Evolutionary conservation across 64 coral and sea anemone species (phyloP).

Genomic region (Pocillopora verrucosa): DNA sequence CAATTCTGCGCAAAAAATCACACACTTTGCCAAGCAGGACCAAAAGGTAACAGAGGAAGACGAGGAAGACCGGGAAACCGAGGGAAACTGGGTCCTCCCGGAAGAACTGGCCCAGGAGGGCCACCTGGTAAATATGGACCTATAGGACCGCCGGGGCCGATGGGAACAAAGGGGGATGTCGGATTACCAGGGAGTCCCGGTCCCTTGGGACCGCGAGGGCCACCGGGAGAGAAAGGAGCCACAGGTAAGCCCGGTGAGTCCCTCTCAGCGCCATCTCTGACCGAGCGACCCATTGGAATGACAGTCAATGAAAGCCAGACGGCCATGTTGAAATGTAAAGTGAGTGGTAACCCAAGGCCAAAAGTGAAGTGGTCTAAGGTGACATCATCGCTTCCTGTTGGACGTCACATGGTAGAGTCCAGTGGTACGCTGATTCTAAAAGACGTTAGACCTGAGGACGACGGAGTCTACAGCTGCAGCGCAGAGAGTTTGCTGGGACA

Average conservation of each 20-base stretch:
- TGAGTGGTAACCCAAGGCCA: slow-evolving; percentile 37
- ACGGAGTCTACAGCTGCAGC: slow-evolving; percentile 39
- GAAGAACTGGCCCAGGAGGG: slow-evolving; percentile 31
- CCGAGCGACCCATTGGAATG: too few species aligned
- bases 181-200: slow-evolving; percentile 32
- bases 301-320: too few species aligned
- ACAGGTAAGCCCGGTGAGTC: too few species aligned
- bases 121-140: slow-evolving; percentile 59
- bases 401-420: not conserved
- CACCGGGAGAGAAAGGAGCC: slow-evolving; percentile 15
- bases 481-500: slow-evolving; percentile 8
- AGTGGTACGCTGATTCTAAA: slow-evolving; percentile 27
- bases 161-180: slow-evolving; percentile 23
- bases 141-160: slow-evolving; percentile 1
- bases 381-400: slow-evolving; percentile 12
- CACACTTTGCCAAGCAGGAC: slow-evolving; percentile 45
- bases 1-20: slow-evolving; percentile 53
- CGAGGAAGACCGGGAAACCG: slow-evolving; percentile 32
- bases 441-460: not conserved
- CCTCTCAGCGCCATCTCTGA: too few species aligned
- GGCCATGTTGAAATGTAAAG: too few species aligned
- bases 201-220: slow-evolving; percentile 40
- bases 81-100: slow-evolving; percentile 28
- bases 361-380: slow-evolving; percentile 43
- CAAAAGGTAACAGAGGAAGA: slow-evolving; percentile 47